Evolutionary conservation across 1,140 invertebrate genomes (phyloP).

Genomic region (Camponotus floridanus): DNA sequence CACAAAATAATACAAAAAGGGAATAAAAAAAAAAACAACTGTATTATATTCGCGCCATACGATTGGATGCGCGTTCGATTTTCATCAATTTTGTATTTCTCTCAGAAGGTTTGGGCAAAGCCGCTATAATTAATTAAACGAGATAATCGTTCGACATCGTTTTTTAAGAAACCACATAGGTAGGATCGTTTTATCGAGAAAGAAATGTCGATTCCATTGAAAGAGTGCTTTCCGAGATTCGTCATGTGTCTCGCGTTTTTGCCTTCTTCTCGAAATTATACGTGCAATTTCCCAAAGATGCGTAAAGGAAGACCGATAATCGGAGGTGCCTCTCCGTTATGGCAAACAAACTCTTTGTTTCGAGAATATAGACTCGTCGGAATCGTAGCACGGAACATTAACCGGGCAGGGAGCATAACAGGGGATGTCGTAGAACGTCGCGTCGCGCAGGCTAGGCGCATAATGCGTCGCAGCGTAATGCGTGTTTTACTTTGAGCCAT

Average conservation of each 20-base stretch:
- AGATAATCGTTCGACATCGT: not conserved
- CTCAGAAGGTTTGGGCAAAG: not conserved
- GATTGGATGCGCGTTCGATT: slow-evolving; percentile 2
- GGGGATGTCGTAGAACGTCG: slow-evolving; percentile 73
- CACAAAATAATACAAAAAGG: not conserved
- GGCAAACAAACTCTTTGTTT: slow-evolving; percentile 76
- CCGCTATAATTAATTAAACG: not conserved
- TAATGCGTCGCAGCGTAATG: slow-evolving; percentile 71
- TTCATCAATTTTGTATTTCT: slow-evolving; percentile 18
- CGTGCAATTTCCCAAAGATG: slow-evolving; percentile 35
- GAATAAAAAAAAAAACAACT: slow-evolving; percentile 10
- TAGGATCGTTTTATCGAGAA: not conserved
- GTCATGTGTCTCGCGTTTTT: not conserved
- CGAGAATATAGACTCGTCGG: slow-evolving; percentile 71
- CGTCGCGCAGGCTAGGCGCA: slow-evolving; percentile 41
- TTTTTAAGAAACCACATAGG: not conserved
- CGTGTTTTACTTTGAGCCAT: slow-evolving; percentile 25
- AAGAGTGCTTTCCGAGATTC: not conserved
- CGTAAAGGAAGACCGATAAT: slow-evolving; percentile 54
- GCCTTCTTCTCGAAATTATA: not conserved
- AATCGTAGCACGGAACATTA: slow-evolving; percentile 81
- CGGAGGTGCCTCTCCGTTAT: slow-evolving; percentile 51
- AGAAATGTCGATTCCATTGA: slow-evolving; percentile 1
- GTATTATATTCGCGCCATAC: not conserved
- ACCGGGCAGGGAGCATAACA: slow-evolving; percentile 77